Conservation (phyloP, 1,140 invertebrate species). For the Drosophila pseudoobscura region DNA sequence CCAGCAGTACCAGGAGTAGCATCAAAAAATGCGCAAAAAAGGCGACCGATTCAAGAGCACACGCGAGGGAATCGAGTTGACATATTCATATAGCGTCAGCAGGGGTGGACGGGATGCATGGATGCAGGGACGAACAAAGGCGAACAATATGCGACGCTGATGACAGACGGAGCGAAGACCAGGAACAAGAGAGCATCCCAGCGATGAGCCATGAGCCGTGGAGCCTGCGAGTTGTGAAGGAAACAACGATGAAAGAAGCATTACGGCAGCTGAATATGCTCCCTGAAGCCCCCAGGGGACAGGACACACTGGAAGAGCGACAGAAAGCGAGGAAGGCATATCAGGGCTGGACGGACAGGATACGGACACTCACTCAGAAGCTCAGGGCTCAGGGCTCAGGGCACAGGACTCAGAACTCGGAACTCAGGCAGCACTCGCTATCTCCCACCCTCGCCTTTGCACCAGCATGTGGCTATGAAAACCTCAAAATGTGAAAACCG, state of each 20-base stretch:
- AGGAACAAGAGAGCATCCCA: constrained; percentile 23
- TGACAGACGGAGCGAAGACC: constrained; percentile 60
- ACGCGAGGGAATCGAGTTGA: constrained; percentile 46
- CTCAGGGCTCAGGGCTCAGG: constrained; percentile 18
- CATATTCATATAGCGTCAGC: constrained; percentile 41
- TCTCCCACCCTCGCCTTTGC: background rate
- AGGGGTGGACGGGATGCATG: background rate
- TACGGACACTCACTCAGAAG: constrained; percentile 42
- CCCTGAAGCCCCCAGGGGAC: constrained; percentile 34
- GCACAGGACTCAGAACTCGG: background rate
- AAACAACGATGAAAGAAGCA: constrained; percentile 67
- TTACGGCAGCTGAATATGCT: constrained; percentile 61
- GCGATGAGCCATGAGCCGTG: too few species aligned
- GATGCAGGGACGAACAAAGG: constrained; percentile 37
- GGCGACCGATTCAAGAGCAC: constrained; percentile 15
- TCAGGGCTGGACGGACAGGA: constrained; percentile 13
- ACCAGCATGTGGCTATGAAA: constrained; percentile 46
- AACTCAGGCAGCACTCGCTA: background rate
- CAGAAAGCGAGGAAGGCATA: constrained; percentile 2
- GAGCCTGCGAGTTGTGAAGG: constrained; percentile 7
- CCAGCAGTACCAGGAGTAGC: constrained; percentile 6
- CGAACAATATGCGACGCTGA: constrained; percentile 46
- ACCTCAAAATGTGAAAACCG: constrained; percentile 77
- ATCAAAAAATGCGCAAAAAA: constrained; percentile 8
- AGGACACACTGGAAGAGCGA: constrained; percentile 3